Conservation (phyloP, 2,113 vertebrate species). For the Ceyx margarethae region DNA sequence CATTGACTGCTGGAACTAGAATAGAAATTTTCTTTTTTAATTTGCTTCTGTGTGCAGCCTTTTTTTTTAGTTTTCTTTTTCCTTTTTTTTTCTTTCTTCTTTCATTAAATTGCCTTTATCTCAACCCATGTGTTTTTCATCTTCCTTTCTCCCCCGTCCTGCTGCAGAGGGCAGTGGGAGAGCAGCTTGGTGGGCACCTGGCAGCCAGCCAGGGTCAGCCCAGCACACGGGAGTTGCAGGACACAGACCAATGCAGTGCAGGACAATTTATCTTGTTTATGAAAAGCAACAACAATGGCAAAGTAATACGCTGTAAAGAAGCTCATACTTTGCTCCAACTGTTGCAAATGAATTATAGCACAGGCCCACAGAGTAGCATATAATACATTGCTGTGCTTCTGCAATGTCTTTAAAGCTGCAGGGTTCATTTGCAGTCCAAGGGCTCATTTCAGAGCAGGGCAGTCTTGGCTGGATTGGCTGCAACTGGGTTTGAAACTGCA, state of each 20-base stretch:
- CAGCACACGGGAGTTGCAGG: not conserved
- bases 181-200: not conserved
- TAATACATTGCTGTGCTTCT: not conserved
- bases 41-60: not conserved
- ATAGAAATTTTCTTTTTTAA: not conserved
- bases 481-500: not conserved
- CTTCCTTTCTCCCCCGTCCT: not conserved
- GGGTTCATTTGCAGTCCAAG: not conserved
- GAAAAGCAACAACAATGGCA: not conserved
- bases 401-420: not conserved
- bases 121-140: not conserved
- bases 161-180: not conserved
- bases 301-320: not conserved
- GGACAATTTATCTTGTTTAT: not conserved
- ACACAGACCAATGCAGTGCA: rapidly evolving
- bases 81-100: not conserved
- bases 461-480: not conserved
- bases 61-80: not conserved
- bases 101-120: not conserved
- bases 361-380: not conserved
- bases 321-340: not conserved
- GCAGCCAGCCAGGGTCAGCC: not conserved
- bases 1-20: not conserved
- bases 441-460: not conserved
- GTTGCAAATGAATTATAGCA: not conserved